Base-by-base conservation (phyloP, 64 coral and sea anemone species). In the Pocillopora damicornis region DNA sequence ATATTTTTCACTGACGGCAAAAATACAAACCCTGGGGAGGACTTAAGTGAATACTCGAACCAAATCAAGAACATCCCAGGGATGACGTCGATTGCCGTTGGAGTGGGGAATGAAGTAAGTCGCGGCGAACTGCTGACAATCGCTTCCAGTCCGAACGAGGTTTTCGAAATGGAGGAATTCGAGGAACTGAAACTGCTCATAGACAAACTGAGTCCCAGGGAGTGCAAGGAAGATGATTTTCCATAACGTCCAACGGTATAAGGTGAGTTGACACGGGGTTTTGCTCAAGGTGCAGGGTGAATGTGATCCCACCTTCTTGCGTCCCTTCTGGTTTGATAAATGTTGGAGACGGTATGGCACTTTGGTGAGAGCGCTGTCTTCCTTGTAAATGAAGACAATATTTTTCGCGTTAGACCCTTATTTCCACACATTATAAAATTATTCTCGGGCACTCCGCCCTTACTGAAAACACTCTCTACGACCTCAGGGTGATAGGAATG, bases 1-100 rank as follows among this genome's bases (percentile, higher is more conserved):
- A 72, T 96, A 36, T 82, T 96, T 16, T 74, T 96, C 35, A 96
- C 91, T 8, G 94, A 96, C 60, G 94, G 94, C 4, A 77, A 18
- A 26, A 92, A 92, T 51, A 45, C 16, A 13, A 88, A 92, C 23
- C 7, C 1, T 1, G 37, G 26, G 0, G 74, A 77, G 26, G 22
- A 87, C 0, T 35, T 89, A 60, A 58, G 36, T 15, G 16, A 17
- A 6, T 62, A 25, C 23, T 9, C 81, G 6, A 60, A 1, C 6
- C n/a, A 37, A 15, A 30, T 88, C 36, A 68, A 78, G 37, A 17
- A 45, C 7, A 77, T 51, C 42, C 42, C 22, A 7, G 87, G 87
- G 6, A 89, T 93, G 37, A 90, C 75, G 69, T 83, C 82, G 5
- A 76, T 96, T n/a, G 82, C 91, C 76, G 91, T 96, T 1, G 94